Evolutionary conservation across 2,888 invertebrate species (phyloP).

Genomic region (Sussaba pulchella): DNA sequence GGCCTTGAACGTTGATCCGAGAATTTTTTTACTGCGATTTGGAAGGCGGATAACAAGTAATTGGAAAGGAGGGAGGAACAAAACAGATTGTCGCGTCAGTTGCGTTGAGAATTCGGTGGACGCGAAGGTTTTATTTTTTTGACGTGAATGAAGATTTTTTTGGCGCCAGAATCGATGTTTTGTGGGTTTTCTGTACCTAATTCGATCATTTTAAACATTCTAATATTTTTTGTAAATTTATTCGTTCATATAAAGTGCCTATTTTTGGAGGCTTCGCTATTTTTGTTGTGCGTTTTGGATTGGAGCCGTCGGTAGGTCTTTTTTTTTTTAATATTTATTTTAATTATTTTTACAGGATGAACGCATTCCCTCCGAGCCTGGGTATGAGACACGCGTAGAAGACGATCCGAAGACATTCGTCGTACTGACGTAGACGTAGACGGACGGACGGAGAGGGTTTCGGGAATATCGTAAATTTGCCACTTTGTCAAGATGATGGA

Average conservation of each 20-base stretch:
- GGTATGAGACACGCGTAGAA: constrained; percentile 41
- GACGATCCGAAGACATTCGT: neutral
- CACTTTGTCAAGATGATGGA: constrained; percentile 77
- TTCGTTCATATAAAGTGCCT: too few relatives aligned
- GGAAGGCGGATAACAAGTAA: neutral
- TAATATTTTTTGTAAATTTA: too few relatives aligned
- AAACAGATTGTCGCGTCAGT: neutral
- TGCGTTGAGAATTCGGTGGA: neutral
- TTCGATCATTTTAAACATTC: too few relatives aligned
- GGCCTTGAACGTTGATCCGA: constrained; percentile 11
- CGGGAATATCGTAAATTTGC: neutral
- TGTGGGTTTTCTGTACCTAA: too few relatives aligned
- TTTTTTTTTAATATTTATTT: neutral
- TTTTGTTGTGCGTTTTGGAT: neutral
- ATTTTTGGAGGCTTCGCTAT: neutral
- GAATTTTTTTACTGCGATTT: neutral
- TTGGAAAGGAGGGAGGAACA: neutral
- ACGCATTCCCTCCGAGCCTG: neutral
- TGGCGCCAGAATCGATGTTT: too few relatives aligned
- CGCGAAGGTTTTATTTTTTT: too few relatives aligned
- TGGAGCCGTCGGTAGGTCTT: neutral
- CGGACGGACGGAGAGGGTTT: neutral
- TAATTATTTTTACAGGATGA: constrained; percentile 15
- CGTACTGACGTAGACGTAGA: neutral
- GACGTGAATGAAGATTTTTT: too few relatives aligned